Percentiles rank a stretch among this genome's conserved stretches.
Conservation (phyloP, 2,797 vertebrate species). For the Hemibagrus guttatus region DNA sequence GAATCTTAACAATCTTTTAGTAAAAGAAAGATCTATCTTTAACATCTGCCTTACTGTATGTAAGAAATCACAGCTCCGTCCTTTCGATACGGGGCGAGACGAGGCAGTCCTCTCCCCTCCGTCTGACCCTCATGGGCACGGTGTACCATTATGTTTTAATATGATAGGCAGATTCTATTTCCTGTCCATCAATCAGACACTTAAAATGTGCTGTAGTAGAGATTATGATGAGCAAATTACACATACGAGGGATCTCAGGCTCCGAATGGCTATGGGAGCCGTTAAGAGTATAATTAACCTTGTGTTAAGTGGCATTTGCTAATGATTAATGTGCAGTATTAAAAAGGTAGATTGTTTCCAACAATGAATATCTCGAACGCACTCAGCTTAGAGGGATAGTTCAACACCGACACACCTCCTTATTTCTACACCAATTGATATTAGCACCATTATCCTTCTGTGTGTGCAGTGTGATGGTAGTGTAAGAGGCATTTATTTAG, state of each 20-base stretch:
- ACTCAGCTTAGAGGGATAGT: slow-evolving; percentile 52
- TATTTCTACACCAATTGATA: slow-evolving; percentile 31
- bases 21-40: not conserved
- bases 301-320: slow-evolving; percentile 64
- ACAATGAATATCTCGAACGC: slow-evolving; percentile 58
- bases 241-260: slow-evolving; percentile 60
- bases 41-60: not conserved
- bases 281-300: slow-evolving; percentile 64
- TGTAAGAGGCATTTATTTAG: slow-evolving; percentile 7
- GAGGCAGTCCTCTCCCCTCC: slow-evolving; percentile 28
- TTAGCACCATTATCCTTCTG: slow-evolving; percentile 23
- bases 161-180: slow-evolving; percentile 64
- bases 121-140: slow-evolving; percentile 54
- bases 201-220: slow-evolving; percentile 63
- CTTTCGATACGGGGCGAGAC: slow-evolving; percentile 17
- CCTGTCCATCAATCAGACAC: slow-evolving; percentile 63
- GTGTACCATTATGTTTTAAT: slow-evolving; percentile 62
- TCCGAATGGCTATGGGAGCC: slow-evolving; percentile 61
- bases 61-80: slow-evolving; percentile 1
- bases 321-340: slow-evolving; percentile 62
- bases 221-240: slow-evolving; percentile 63
- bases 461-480: not conserved
- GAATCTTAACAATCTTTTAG: no score
- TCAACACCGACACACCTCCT: slow-evolving; percentile 32
- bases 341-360: slow-evolving; percentile 61